Evolutionary conservation across 2,888 invertebrate species (phyloP).

Genomic region (Ferdinandea cuprea): DNA sequence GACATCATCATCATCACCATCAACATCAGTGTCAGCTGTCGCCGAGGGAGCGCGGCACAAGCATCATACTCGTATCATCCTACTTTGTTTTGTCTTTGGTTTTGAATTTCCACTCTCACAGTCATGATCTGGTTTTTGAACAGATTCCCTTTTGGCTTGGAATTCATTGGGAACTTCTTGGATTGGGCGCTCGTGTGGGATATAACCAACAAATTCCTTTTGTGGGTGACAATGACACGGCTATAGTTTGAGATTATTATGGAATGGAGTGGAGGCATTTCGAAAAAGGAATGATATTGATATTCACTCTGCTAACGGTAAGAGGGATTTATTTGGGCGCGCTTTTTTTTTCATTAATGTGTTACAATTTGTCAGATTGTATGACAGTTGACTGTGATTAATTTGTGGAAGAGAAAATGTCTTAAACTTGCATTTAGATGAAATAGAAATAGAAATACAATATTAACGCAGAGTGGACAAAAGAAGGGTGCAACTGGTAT

Average conservation of each 20-base stretch:
- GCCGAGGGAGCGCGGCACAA: neutral
- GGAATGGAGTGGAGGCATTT: constrained; percentile 18
- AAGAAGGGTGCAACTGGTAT: no score
- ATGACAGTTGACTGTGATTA: neutral
- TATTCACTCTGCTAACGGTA: constrained; percentile 30
- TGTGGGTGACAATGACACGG: constrained; percentile 67
- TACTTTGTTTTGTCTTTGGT: constrained; percentile 43
- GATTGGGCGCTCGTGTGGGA: constrained; percentile 44
- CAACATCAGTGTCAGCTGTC: constrained; percentile 1
- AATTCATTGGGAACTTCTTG: constrained; percentile 27
- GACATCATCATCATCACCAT: constrained; percentile 40
- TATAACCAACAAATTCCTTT: constrained; percentile 35
- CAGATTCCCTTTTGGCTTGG: constrained; percentile 38
- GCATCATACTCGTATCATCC: neutral
- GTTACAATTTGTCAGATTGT: constrained; percentile 51
- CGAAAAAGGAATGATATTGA: constrained; percentile 36
- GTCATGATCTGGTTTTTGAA: constrained; percentile 10
- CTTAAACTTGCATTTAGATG: no score
- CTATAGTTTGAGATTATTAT: constrained; percentile 55
- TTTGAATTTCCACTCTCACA: constrained; percentile 19
- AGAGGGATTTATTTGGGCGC: constrained; percentile 22
- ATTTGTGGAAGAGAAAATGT: no score
- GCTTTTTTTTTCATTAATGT: constrained; percentile 15
- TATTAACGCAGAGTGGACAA: no score
- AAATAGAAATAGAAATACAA: no score